phyloP scores from a whole-genome alignment of 2,888 invertebrate genomes.

The Monochamus alternatus region DNA sequence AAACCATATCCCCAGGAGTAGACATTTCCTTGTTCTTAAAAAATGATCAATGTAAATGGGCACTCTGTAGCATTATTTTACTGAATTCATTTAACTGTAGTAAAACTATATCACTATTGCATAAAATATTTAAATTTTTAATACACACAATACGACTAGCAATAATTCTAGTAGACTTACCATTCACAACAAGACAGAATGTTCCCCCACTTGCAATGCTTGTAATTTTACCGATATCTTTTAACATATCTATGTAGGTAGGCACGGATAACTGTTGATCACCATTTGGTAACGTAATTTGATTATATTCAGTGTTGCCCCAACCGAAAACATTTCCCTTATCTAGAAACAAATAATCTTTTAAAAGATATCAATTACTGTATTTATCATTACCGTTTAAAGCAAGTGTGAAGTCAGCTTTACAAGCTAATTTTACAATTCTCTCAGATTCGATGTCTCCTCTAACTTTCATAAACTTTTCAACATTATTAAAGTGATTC shows the following conservation, averaged over 20 bases:
- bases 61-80: no score
- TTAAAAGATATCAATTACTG: slow-evolving; percentile 3
- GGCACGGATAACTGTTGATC: slow-evolving; percentile 85
- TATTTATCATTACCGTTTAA: slow-evolving; percentile 78
- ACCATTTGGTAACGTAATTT: slow-evolving; percentile 76
- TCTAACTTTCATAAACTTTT: slow-evolving; percentile 76
- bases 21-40: slow-evolving; percentile 84
- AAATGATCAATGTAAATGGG: not conserved
- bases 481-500: slow-evolving; percentile 78
- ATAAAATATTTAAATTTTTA: no score
- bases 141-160: no score
- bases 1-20: slow-evolving; percentile 97
- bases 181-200: slow-evolving; percentile 87
- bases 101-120: no score
- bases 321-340: slow-evolving; percentile 95
- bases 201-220: slow-evolving; percentile 91
- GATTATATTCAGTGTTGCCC: slow-evolving; percentile 97
- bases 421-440: slow-evolving; percentile 85
- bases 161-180: slow-evolving; percentile 69
- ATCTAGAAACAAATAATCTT: slow-evolving; percentile 71
- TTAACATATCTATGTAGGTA: slow-evolving; percentile 76
- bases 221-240: slow-evolving; percentile 81
- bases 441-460: slow-evolving; percentile 90
- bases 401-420: slow-evolving; percentile 91
- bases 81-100: not conserved